These are phyloP conservation scores for Crocallis elinguaria DNA, from an alignment of 2,888 invertebrate genomes.

Conservation along the genomic window DNA sequence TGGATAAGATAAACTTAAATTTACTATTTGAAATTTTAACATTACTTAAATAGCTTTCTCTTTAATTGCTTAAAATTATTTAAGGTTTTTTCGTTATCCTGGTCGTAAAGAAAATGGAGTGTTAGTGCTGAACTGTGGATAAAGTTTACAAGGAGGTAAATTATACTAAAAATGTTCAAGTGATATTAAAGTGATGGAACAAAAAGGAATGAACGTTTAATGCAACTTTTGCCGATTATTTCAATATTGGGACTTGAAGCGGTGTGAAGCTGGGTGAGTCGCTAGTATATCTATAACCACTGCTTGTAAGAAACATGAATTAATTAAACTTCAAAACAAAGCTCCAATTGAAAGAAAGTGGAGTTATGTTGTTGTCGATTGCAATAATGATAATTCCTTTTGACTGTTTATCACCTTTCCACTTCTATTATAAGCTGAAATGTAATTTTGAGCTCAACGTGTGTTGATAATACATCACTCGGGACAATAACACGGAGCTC, in stretches of 20 bases:
- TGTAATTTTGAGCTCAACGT: conserved; percentile 60
- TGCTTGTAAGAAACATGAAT: not conserved
- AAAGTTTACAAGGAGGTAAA: conserved; percentile 30
- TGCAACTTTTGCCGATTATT: too few relatives aligned
- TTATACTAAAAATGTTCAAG: too few relatives aligned
- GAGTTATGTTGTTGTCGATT: not conserved
- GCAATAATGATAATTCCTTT: conserved; percentile 9
- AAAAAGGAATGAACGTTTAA: too few relatives aligned
- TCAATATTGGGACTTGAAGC: too few relatives aligned
- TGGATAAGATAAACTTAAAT: conserved; percentile 63
- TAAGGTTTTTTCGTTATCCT: conserved; percentile 60
- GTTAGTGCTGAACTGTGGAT: conserved; percentile 40
- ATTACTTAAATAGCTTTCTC: conserved; percentile 59
- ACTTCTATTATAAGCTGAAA: conserved; percentile 16
- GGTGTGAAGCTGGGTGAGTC: too few relatives aligned
- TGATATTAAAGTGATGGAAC: too few relatives aligned
- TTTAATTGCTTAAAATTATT: conserved; percentile 69
- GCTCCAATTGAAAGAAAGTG: not conserved
- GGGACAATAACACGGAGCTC: conserved; percentile 64
- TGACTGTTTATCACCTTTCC: conserved; percentile 17
- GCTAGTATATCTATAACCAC: too few relatives aligned
- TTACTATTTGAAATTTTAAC: conserved; percentile 50
- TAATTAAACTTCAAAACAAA: not conserved
- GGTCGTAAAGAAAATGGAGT: conserved; percentile 59
- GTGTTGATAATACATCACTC: conserved; percentile 66